phyloP scores from a whole-genome alignment of 1,140 invertebrate genomes.

The Trichoplusia ni region DNA sequence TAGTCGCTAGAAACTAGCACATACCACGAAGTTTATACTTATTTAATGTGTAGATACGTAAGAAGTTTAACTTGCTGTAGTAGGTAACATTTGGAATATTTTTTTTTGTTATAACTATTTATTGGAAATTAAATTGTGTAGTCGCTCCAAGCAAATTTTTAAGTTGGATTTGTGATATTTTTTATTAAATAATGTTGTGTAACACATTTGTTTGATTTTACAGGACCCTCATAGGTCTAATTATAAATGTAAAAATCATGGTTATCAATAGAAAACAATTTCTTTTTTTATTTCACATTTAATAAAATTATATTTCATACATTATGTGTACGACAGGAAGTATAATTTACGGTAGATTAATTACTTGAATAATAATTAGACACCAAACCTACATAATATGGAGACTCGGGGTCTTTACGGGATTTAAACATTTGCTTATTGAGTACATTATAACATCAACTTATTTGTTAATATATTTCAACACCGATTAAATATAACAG shows the following conservation, averaged over 20 bases:
- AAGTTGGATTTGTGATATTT: conserved; percentile 17
- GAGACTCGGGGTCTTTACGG: not conserved
- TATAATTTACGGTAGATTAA: conserved; percentile 6
- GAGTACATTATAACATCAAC: conserved; percentile 4
- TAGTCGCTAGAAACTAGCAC: not conserved
- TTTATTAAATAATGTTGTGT: conserved; percentile 9
- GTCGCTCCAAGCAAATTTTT: conserved; percentile 14
- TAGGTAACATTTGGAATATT: not conserved
- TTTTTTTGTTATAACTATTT: conserved; percentile 4
- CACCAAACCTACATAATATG: conserved; percentile 23
- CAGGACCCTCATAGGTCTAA: no score
- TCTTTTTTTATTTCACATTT: conserved; percentile 26
- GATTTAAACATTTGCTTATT: not conserved
- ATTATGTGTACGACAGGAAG: conserved; percentile 4
- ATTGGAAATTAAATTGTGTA: not conserved
- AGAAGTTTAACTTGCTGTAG: not conserved
- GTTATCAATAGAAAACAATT: not conserved
- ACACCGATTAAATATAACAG: no score
- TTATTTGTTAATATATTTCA: conserved; percentile 9
- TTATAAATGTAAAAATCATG: no score
- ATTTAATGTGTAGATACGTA: not conserved
- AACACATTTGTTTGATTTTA: not conserved
- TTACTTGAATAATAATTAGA: conserved; percentile 13
- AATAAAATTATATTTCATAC: conserved; percentile 9
- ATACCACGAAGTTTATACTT: not conserved